These are phyloP conservation scores for Stictocephala bisonia DNA, from an alignment of 2,888 invertebrate species.

Conservation along the genomic window DNA sequence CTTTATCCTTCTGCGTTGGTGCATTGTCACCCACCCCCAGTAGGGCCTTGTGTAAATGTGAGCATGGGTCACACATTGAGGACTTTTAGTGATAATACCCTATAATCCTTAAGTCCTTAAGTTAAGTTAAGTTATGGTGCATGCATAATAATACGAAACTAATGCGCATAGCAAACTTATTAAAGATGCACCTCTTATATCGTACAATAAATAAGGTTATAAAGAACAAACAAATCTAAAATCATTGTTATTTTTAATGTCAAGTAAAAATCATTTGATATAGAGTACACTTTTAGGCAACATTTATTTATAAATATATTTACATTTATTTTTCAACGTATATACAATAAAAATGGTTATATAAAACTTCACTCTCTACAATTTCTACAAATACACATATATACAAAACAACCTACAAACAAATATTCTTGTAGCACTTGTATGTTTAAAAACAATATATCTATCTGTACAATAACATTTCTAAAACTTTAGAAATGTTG, in stretches of 20 bases:
- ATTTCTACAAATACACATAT: conserved; percentile 21
- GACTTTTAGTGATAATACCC: too few species aligned
- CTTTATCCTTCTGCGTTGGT: too few species aligned
- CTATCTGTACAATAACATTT: conserved; percentile 33
- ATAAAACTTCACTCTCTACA: conserved; percentile 8
- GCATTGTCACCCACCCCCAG: too few species aligned
- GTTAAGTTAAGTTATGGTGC: too few species aligned
- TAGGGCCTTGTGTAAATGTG: too few species aligned
- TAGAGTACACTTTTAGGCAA: conserved; percentile 20
- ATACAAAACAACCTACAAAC: conserved; percentile 34
- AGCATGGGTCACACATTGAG: too few species aligned
- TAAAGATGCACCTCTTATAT: too few species aligned
- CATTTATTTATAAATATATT: conserved; percentile 20
- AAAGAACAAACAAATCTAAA: too few species aligned
- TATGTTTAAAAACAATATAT: conserved; percentile 17
- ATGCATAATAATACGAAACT: too few species aligned
- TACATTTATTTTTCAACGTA: conserved; percentile 12
- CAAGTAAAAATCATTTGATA: conserved; percentile 20
- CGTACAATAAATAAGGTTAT: too few species aligned
- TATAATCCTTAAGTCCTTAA: too few species aligned
- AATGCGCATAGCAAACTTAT: too few species aligned
- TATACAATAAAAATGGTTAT: conserved; percentile 29
- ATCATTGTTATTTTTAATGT: conserved; percentile 12
- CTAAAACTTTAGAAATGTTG: neutral
- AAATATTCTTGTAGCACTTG: conserved; percentile 4